phyloP scores from a whole-genome alignment of 2,797 vertebrate species.

The Periophthalmus magnuspinnatus region DNA sequence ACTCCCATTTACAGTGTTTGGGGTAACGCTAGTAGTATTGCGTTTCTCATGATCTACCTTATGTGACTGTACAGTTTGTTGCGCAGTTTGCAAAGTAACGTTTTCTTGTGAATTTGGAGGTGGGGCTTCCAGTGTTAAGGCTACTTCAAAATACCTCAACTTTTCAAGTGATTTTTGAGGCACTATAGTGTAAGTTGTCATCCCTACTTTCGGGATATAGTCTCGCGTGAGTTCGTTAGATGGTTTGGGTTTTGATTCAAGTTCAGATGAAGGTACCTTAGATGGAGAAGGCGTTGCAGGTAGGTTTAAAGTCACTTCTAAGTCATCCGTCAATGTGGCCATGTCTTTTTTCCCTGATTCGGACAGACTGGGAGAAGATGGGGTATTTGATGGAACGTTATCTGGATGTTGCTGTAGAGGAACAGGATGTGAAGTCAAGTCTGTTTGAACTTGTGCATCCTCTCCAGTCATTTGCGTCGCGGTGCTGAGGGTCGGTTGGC shows the following conservation, averaged over 20 bases:
- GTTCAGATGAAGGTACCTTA: slow-evolving; percentile 69
- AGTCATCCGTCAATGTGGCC: slow-evolving; percentile 68
- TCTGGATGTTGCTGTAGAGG: slow-evolving; percentile 28
- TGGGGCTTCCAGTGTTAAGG: slow-evolving; percentile 70
- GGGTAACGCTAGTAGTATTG: slow-evolving; percentile 34
- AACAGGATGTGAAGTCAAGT: slow-evolving; percentile 31
- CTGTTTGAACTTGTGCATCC: slow-evolving; percentile 56
- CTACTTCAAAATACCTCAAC: slow-evolving; percentile 82
- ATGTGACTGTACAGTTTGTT: slow-evolving; percentile 21
- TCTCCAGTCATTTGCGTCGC: slow-evolving; percentile 40
- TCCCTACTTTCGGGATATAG: slow-evolving; percentile 94
- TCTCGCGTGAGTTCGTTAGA: slow-evolving; percentile 94
- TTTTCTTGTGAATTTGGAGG: slow-evolving; percentile 33
- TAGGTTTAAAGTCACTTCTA: slow-evolving; percentile 38
- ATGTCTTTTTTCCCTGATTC: slow-evolving; percentile 63
- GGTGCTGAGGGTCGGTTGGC: slow-evolving; percentile 14
- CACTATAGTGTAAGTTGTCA: slow-evolving; percentile 96
- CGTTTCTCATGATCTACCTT: slow-evolving; percentile 45
- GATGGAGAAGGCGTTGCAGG: slow-evolving; percentile 33
- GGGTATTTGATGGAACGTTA: slow-evolving; percentile 8
- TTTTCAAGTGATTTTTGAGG: slow-evolving; percentile 88
- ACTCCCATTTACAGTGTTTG: slow-evolving; percentile 57
- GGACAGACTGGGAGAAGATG: neutral
- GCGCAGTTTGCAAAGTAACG: slow-evolving; percentile 8
- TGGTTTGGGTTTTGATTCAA: slow-evolving; percentile 87